These are phyloP conservation scores for Sphaerophoria rueppellii DNA, from an alignment of 2,888 invertebrate species.

Conservation along the genomic window DNA sequence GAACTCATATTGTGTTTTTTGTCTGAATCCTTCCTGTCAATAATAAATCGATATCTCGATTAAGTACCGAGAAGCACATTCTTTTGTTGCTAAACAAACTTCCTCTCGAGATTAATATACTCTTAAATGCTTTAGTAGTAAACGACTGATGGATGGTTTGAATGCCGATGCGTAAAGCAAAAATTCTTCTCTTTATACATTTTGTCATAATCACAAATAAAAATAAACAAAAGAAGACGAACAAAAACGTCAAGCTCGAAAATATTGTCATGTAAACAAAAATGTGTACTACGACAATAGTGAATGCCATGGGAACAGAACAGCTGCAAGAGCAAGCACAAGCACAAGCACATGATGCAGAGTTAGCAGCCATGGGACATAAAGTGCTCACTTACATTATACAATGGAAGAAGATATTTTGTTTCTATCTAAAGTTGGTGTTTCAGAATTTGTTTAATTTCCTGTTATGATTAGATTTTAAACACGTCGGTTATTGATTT, in stretches of 20 bases:
- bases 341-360: background rate
- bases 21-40: no score
- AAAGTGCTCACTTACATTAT: background rate
- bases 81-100: conserved; percentile 8
- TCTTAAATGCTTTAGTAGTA: background rate
- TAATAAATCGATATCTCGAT: no score
- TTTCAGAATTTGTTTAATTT: conserved; percentile 11
- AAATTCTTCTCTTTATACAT: background rate
- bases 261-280: conserved; percentile 26
- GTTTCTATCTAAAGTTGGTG: conserved; percentile 7
- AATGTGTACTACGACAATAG: background rate
- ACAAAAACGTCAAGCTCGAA: conserved; percentile 7
- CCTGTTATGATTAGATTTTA: conserved; percentile 16
- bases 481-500: background rate
- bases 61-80: no score
- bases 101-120: conserved; percentile 4
- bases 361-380: conserved; percentile 26
- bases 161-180: background rate
- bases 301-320: conserved; percentile 2
- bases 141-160: background rate
- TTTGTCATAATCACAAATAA: conserved; percentile 2
- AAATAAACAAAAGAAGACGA: conserved; percentile 32
- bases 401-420: background rate
- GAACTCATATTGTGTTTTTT: no score
- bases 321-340: background rate